These are phyloP conservation scores for Irena cyanogastra DNA, from an alignment of 2,113 vertebrate genomes.

Conservation along the genomic window DNA sequence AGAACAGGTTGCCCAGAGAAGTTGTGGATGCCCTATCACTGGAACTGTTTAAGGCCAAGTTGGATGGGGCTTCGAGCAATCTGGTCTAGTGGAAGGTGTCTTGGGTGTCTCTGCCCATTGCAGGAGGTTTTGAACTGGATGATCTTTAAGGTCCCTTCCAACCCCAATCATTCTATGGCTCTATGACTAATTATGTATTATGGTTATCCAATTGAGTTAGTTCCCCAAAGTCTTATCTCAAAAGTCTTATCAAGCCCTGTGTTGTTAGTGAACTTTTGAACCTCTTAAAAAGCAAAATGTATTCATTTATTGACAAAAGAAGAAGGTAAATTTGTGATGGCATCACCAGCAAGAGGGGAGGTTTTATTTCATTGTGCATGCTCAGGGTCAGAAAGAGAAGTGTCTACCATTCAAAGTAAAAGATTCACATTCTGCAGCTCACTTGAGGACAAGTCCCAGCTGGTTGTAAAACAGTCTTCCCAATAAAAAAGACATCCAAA, in stretches of 20 bases:
- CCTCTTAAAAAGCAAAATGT: not conserved
- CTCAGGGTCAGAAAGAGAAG: not conserved
- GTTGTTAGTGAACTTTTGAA: not conserved
- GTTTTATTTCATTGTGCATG: not conserved
- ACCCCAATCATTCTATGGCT: not conserved
- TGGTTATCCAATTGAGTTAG: not conserved
- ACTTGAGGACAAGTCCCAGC: not conserved
- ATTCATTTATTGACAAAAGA: not conserved
- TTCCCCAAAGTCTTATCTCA: not conserved
- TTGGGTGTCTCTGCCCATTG: not conserved
- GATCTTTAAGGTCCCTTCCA: not conserved
- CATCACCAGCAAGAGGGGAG: not conserved
- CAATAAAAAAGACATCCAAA: not conserved
- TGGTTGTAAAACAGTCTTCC: not conserved
- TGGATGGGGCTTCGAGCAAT: not conserved
- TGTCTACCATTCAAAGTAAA: not conserved
- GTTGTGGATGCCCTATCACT: rapidly evolving
- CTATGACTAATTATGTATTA: not conserved
- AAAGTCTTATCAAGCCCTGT: not conserved
- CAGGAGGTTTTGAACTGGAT: not conserved
- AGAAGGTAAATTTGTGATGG: not conserved
- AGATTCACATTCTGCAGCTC: not conserved
- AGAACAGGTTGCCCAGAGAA: not conserved
- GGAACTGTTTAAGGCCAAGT: not conserved
- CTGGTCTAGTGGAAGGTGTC: not conserved